phyloP scores from a whole-genome alignment of 2,797 vertebrate species.

The Sebastes hopkinsi region DNA sequence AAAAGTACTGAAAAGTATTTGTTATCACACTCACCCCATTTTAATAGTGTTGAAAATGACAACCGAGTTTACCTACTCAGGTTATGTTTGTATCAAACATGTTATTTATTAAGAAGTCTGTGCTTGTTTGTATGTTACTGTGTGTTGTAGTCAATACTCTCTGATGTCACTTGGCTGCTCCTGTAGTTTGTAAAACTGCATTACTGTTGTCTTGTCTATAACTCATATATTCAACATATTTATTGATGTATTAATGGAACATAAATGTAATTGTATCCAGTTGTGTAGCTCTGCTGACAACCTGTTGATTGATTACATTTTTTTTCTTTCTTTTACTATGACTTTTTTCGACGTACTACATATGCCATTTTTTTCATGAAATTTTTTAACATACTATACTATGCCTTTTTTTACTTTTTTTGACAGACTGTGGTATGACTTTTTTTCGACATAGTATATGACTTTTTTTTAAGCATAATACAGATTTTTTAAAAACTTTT shows the following conservation, averaged over 20 bases:
- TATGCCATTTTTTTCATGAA: too few relatives aligned
- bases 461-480: background rate
- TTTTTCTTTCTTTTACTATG: too few relatives aligned
- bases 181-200: too few relatives aligned
- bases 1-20: slow-evolving; percentile 9
- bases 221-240: slow-evolving; percentile 28
- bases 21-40: background rate
- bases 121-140: background rate
- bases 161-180: too few relatives aligned
- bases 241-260: slow-evolving; percentile 58
- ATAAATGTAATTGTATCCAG: background rate
- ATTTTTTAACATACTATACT: background rate
- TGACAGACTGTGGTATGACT: background rate
- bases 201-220: background rate
- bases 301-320: background rate
- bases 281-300: background rate
- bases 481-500: background rate
- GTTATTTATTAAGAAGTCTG: slow-evolving; percentile 21
- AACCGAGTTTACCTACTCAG: background rate
- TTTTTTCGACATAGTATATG: too few relatives aligned
- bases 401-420: background rate
- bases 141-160: background rate
- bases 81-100: slow-evolving; percentile 71
- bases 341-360: too few relatives aligned
- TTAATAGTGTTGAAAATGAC: background rate